Evolutionary conservation across 92 coral and sea anemone species (phyloP).

Genomic region (Phenganax marumi): DNA sequence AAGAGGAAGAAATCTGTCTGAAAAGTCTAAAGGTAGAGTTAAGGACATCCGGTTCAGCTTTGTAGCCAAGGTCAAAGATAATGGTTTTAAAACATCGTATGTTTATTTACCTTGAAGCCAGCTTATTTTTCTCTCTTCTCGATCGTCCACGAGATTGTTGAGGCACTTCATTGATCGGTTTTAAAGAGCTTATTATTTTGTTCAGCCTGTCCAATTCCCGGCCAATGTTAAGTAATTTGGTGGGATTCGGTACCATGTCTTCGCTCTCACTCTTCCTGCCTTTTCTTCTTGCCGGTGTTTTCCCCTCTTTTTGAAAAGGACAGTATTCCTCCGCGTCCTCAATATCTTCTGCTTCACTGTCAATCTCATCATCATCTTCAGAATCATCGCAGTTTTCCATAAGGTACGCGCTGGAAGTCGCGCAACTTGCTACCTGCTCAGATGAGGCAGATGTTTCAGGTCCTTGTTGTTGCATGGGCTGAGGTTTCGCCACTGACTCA

Average conservation of each 20-base stretch:
- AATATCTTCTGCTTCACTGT: conserved; percentile 61
- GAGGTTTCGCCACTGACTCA: conserved; percentile 1
- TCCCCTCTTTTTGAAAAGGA: conserved; percentile 36
- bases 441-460: conserved; percentile 12
- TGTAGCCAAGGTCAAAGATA: conserved; percentile 3
- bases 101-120: conserved; percentile 85
- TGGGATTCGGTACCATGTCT: conserved; percentile 93
- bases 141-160: conserved; percentile 88
- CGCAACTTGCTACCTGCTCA: conserved; percentile 13
- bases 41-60: conserved; percentile 43
- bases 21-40: not conserved
- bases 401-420: conserved; percentile 18
- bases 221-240: conserved; percentile 80
- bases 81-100: conserved; percentile 1
- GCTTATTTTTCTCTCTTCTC: conserved; percentile 96
- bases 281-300: conserved; percentile 59
- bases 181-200: conserved; percentile 79
- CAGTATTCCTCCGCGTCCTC: conserved; percentile 57
- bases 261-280: conserved; percentile 92
- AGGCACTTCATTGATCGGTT: conserved; percentile 92
- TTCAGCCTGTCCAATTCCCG: conserved; percentile 86
- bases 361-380: conserved; percentile 71
- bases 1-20: not conserved
- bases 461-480: conserved; percentile 8
- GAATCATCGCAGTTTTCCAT: conserved; percentile 79